These are phyloP conservation scores for Lamellibrachia luymesi DNA, from an alignment of 1,140 invertebrate genomes.

Conservation along the genomic window DNA sequence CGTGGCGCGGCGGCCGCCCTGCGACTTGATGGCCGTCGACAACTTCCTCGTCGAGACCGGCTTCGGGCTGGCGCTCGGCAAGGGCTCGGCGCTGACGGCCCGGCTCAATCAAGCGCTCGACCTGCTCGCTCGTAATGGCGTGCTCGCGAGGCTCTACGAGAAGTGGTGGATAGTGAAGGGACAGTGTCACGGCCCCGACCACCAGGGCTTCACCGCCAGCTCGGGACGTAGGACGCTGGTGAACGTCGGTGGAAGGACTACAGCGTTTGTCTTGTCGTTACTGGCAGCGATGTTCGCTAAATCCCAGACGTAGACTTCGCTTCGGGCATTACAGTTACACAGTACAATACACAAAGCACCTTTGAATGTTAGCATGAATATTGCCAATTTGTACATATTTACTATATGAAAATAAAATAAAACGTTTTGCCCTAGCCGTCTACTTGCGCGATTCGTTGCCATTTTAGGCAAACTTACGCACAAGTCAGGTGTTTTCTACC, in stretches of 20 bases:
- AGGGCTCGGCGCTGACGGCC: conserved; percentile 14
- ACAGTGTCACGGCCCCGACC: conserved; percentile 11
- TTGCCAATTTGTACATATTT: not conserved
- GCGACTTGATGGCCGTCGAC: conserved; percentile 29
- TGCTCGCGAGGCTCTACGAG: not conserved
- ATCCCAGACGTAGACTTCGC: not conserved
- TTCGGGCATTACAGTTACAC: not conserved
- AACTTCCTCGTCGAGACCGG: conserved; percentile 22
- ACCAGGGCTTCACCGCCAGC: not conserved
- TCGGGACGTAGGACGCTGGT: not conserved
- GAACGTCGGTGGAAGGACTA: not conserved
- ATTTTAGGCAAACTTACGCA: not conserved
- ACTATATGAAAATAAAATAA: not conserved
- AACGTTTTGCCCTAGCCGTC: not conserved
- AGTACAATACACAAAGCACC: not conserved
- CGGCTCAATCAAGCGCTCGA: conserved; percentile 17
- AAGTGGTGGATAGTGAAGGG: conserved; percentile 25
- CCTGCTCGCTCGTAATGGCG: conserved; percentile 15
- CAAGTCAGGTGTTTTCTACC: not conserved
- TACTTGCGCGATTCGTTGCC: not conserved
- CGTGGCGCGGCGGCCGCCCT: conserved; percentile 23
- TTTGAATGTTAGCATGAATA: not conserved
- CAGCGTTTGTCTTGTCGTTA: not conserved
- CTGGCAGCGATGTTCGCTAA: not conserved
- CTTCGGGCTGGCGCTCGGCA: conserved; percentile 25